Evolutionary conservation across 2,113 vertebrate genomes (phyloP).

Genomic region (Ciconia stormi): DNA sequence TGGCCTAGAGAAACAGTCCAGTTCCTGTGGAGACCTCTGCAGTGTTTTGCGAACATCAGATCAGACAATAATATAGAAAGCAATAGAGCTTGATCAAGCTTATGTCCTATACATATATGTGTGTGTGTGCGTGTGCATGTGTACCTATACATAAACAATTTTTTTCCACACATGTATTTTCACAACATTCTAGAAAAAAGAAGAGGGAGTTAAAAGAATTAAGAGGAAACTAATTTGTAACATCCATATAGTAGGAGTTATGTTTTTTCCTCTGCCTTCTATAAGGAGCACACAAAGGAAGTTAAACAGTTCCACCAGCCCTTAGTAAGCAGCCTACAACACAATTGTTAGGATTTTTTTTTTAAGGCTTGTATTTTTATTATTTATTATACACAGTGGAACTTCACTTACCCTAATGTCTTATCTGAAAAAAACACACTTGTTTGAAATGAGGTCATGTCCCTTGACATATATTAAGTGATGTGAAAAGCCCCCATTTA

Average conservation of each 20-base stretch:
- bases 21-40: neutral
- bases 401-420: conserved; percentile 9
- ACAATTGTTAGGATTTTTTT: neutral
- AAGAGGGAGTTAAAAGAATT: neutral
- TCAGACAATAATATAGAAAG: neutral
- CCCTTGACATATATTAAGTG: conserved; percentile 24
- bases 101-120: accelerated
- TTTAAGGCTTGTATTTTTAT: neutral
- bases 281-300: neutral
- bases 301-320: neutral
- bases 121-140: neutral
- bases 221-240: neutral
- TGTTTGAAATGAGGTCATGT: conserved; percentile 47
- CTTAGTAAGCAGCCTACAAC: neutral
- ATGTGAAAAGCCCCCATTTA: conserved; percentile 18
- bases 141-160: neutral
- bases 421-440: neutral
- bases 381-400: conserved; percentile 24
- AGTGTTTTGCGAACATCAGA: neutral
- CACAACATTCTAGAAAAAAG: neutral
- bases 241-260: neutral
- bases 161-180: neutral
- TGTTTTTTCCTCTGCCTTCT: neutral
- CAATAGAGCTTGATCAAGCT: accelerated
- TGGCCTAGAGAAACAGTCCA: neutral